Evolutionary conservation across 2,797 vertebrate genomes (phyloP), one percentile per base, ranked within the genome.

Genomic region (Pantherophis vulpinus): DNA sequence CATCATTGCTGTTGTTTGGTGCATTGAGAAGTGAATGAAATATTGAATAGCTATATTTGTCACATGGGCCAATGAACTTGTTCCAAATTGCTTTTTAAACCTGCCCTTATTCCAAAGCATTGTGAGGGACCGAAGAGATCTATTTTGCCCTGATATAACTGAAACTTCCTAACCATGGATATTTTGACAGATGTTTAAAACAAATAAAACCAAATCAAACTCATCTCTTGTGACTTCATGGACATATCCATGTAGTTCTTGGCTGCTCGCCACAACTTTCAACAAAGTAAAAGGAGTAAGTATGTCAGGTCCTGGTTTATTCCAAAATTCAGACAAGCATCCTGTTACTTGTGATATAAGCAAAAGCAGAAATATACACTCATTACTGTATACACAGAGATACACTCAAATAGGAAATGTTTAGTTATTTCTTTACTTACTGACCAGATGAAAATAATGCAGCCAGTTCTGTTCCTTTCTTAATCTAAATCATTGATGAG

Each of bases 11-110:
- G 23, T 0, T 70, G 92, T 79, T 51, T 10, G 83, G 86, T 13
- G 59, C 14, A 79, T 87, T 60, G 92, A 93, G 91, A 90, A 32
- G 23, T 51, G 4, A 93, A 94, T 56, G 87, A 95, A 95, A 95
- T 87, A 92, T 2, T 32, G 55, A 95, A 37, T 7, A 95, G 20
- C 27, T 94, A 51, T 51, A 5, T 91, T 51, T 59, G 42, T 32
- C 91, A 91, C 51, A n/a, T 54, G 70, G 70, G 42, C 59, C 9
- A 91, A 18, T 27, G 14, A 95, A 91, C 32, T 42, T 79, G 16
- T 63, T 92, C 47, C 61, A 92, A 89, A 92, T 91, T 83, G 20
- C 20, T 83, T 83, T 83, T 83, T 83, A 83, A 83, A 47, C 27
- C 5, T n/a, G 29, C 29, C 25, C 61, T 91, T 60, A 87, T 70